A percentile compares a stretch with the other conserved stretches of the same genome.
These are phyloP conservation scores for Siphlonurus alternatus DNA, from an alignment of 2,888 invertebrate genomes.

Conservation along the genomic window DNA sequence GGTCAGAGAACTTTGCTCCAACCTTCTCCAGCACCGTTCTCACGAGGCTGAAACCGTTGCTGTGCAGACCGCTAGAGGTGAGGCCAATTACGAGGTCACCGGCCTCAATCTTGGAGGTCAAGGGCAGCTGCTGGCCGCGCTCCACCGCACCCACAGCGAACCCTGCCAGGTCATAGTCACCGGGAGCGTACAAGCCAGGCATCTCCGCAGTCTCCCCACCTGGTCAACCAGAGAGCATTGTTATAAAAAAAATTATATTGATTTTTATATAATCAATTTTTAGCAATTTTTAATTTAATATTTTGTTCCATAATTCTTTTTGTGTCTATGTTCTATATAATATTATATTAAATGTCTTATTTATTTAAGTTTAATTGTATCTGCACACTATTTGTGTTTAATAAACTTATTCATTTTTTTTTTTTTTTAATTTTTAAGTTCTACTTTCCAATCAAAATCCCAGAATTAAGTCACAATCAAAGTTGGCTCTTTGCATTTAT, in stretches of 20 bases:
- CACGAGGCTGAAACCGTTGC: slow-evolving; percentile 86
- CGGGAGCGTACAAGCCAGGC: slow-evolving; percentile 79
- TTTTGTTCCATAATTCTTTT: no score
- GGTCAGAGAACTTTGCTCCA: slow-evolving; percentile 45
- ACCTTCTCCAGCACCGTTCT: slow-evolving; percentile 54
- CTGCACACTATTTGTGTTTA: no score
- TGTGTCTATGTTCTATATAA: no score
- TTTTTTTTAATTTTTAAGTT: no score
- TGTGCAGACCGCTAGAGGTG: slow-evolving; percentile 82
- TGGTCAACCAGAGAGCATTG: slow-evolving; percentile 22
- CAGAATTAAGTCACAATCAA: no score
- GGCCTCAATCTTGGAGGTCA: slow-evolving; percentile 39
- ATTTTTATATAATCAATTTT: background rate
- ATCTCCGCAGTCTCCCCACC: slow-evolving; percentile 95
- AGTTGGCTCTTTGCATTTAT: no score
- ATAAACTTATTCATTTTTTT: no score
- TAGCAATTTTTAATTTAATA: no score
- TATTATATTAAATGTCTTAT: no score
- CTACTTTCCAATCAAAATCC: no score
- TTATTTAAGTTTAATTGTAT: no score
- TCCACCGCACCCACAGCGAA: slow-evolving; percentile 92
- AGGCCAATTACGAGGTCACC: slow-evolving; percentile 76
- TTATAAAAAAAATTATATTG: background rate
- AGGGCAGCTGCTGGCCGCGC: slow-evolving; percentile 52
- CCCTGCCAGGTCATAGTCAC: slow-evolving; percentile 90